Percentiles rank a stretch among this genome's conserved stretches.
These are phyloP conservation scores for Ptilorrhoa leucosticta DNA, from an alignment of 2,113 vertebrate genomes.

Conservation along the genomic window DNA sequence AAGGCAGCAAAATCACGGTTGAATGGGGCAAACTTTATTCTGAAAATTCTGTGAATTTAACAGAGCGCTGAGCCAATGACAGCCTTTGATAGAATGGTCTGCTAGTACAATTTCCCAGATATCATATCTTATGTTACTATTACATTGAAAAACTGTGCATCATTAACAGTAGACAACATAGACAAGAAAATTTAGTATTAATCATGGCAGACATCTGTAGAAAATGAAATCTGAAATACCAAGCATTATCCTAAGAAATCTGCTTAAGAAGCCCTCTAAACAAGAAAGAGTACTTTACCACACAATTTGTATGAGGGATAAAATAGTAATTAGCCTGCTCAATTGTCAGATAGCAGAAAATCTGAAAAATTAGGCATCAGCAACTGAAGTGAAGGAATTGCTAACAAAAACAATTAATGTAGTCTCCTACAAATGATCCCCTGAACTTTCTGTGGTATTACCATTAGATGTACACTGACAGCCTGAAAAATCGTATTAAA, in stretches of 20 bases:
- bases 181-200: not conserved
- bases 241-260: not conserved
- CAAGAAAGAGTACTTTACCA: not conserved
- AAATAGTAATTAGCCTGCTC: not conserved
- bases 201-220: not conserved
- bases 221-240: not conserved
- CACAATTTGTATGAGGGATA: not conserved
- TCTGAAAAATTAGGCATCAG: not conserved
- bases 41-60: not conserved
- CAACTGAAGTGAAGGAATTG: not conserved
- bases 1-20: not conserved
- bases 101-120: not conserved
- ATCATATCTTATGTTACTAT: not conserved
- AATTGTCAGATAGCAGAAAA: not conserved
- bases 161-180: not conserved
- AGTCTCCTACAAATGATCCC: not conserved
- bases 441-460: not conserved
- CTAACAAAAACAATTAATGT: not conserved
- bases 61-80: not conserved
- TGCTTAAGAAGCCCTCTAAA: not conserved
- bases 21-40: not conserved
- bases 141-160: not conserved
- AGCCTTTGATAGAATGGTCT: not conserved
- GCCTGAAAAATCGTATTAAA: not conserved
- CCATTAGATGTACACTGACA: not conserved